These are phyloP conservation scores for Brachyalestes nurse DNA, from an alignment of 2,797 vertebrate species.

Conservation along the genomic window DNA sequence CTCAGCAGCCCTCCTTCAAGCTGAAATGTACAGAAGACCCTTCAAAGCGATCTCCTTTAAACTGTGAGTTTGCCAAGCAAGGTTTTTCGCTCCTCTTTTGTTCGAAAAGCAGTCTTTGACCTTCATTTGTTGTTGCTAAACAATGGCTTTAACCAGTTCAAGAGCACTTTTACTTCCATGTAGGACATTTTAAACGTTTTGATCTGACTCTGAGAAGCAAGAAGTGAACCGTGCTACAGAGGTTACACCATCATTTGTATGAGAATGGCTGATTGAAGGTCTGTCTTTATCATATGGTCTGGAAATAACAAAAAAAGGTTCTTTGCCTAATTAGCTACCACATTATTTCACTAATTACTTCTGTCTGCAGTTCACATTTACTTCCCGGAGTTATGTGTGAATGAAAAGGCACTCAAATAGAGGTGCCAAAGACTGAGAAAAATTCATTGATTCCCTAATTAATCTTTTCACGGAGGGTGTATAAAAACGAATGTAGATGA, in stretches of 20 bases:
- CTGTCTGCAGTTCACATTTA: background rate
- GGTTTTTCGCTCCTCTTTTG: background rate
- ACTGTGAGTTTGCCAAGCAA: background rate
- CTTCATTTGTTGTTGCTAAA: slow-evolving; percentile 16
- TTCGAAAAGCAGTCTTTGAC: background rate
- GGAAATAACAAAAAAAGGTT: background rate
- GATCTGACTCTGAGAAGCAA: background rate
- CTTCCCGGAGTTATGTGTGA: background rate
- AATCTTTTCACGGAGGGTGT: too few relatives aligned
- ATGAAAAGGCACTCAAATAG: background rate
- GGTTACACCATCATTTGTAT: background rate
- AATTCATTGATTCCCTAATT: background rate
- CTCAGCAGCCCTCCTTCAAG: slow-evolving; percentile 2
- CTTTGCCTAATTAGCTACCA: background rate
- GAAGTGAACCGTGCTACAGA: background rate
- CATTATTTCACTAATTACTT: slow-evolving; percentile 4
- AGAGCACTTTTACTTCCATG: background rate
- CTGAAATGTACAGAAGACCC: slow-evolving; percentile 5
- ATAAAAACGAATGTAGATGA: too few relatives aligned
- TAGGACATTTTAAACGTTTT: background rate
- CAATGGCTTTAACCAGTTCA: slow-evolving; percentile 3
- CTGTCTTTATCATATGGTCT: background rate
- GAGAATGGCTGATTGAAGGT: background rate
- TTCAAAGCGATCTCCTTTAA: slow-evolving; percentile 8
- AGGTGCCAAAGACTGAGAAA: background rate